These are phyloP conservation scores for Valencia hispanica DNA, from an alignment of 2,797 vertebrate species.

Conservation along the genomic window DNA sequence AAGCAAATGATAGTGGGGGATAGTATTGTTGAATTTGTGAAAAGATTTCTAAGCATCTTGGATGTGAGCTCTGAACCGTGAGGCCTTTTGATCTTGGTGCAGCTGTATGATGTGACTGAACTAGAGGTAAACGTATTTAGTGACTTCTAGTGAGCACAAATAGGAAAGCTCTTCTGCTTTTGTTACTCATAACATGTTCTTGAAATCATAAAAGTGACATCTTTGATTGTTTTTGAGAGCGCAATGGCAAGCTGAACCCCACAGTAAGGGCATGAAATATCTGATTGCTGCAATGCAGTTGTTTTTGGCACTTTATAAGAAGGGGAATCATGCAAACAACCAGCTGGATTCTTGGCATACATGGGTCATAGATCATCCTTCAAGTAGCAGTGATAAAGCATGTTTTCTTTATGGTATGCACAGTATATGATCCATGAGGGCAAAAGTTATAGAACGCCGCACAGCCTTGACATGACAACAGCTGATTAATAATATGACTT, in stretches of 20 bases:
- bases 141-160: conserved; percentile 72
- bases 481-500: conserved; percentile 55
- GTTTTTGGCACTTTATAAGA: conserved; percentile 70
- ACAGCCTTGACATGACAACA: conserved; percentile 63
- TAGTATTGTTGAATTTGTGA: neutral
- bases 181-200: conserved; percentile 19
- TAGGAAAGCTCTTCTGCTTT: conserved; percentile 10
- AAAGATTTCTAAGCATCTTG: conserved; percentile 30
- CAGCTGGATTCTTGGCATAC: conserved; percentile 25
- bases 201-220: conserved; percentile 18
- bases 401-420: conserved; percentile 41
- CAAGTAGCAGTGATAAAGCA: conserved; percentile 32
- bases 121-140: conserved; percentile 57
- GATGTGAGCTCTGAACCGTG: conserved; percentile 33
- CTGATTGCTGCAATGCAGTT: conserved; percentile 18
- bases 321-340: conserved; percentile 48
- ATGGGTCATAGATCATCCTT: conserved; percentile 27
- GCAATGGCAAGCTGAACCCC: conserved; percentile 26
- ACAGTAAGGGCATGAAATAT: conserved; percentile 10
- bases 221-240: conserved; percentile 11
- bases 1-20: neutral
- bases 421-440: conserved; percentile 49
- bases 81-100: conserved; percentile 68
- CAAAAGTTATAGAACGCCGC: conserved; percentile 59
- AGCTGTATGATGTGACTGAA: conserved; percentile 50